Evolutionary conservation across 1,140 invertebrate genomes (phyloP).

Genomic region (Harlomillsia oculata): DNA sequence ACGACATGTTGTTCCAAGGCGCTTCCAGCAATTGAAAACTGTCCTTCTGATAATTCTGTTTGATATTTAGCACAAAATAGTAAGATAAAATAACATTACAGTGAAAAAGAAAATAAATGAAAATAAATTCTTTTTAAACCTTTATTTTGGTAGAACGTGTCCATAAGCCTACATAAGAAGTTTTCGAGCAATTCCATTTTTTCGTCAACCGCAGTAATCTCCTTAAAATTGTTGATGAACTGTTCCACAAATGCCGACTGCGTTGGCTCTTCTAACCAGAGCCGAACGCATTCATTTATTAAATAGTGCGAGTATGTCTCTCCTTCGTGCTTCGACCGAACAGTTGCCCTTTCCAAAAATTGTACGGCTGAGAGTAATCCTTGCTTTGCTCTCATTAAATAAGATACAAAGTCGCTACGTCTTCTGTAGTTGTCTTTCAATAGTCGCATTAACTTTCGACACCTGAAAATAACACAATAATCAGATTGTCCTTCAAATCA

Average conservation of each 20-base stretch:
- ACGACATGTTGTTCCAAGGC: slow-evolving; percentile 75
- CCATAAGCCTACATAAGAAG: slow-evolving; percentile 20
- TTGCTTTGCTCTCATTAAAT: slow-evolving; percentile 72
- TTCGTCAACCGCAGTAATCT: slow-evolving; percentile 65
- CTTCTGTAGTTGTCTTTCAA: slow-evolving; percentile 69
- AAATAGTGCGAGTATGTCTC: slow-evolving; percentile 64
- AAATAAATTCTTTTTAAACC: neutral
- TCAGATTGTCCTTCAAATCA: neutral
- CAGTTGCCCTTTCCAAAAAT: slow-evolving; percentile 55
- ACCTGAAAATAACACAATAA: slow-evolving; percentile 42
- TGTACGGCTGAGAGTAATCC: slow-evolving; percentile 67
- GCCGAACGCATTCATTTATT: slow-evolving; percentile 63
- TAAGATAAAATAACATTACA: no score
- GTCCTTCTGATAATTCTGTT: slow-evolving; percentile 18
- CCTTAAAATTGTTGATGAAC: slow-evolving; percentile 68
- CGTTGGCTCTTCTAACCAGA: slow-evolving; percentile 56
- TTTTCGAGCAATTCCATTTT: slow-evolving; percentile 59
- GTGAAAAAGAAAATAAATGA: neutral
- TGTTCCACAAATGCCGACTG: slow-evolving; percentile 38
- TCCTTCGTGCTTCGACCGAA: slow-evolving; percentile 37
- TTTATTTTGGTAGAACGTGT: slow-evolving; percentile 22
- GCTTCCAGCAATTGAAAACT: slow-evolving; percentile 46
- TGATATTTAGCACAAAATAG: slow-evolving; percentile 42
- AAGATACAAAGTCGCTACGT: slow-evolving; percentile 70
- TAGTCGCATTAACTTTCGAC: slow-evolving; percentile 64